Evolutionary conservation across 1,140 invertebrate genomes (phyloP).

Genomic region (Acyrthosiphon pisum): DNA sequence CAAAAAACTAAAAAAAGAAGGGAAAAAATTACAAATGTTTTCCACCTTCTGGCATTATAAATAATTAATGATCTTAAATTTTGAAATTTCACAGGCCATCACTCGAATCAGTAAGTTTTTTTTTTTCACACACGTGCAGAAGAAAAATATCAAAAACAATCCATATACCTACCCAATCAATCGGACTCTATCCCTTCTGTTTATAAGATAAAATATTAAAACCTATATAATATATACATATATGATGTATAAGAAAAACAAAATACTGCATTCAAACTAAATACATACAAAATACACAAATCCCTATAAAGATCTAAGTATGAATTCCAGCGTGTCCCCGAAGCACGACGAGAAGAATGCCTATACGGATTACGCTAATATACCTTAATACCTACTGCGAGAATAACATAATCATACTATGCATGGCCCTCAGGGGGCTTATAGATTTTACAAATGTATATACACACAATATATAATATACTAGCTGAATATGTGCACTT

Average conservation of each 20-base stretch:
- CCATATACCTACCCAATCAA: background rate
- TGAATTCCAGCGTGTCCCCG: too few species aligned
- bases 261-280: too few species aligned
- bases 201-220: background rate
- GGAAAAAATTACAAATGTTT: conserved; percentile 29
- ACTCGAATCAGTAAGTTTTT: conserved; percentile 11
- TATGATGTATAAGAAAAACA: background rate
- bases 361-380: too few species aligned
- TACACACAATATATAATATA: too few species aligned
- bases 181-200: background rate
- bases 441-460: too few species aligned
- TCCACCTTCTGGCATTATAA: background rate
- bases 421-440: too few species aligned
- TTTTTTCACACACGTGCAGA: background rate
- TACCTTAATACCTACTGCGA: too few species aligned
- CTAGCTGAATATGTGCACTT: too few species aligned
- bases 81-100: background rate
- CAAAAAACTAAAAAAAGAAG: background rate
- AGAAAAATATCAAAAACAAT: background rate
- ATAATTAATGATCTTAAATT: conserved; percentile 17
- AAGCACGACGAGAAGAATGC: too few species aligned
- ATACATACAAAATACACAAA: too few species aligned
- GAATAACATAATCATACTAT: too few species aligned
- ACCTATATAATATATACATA: background rate
- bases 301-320: too few species aligned